Base-by-base conservation (phyloP, 2,113 vertebrate species). In the Toxotes chatareus region DNA sequence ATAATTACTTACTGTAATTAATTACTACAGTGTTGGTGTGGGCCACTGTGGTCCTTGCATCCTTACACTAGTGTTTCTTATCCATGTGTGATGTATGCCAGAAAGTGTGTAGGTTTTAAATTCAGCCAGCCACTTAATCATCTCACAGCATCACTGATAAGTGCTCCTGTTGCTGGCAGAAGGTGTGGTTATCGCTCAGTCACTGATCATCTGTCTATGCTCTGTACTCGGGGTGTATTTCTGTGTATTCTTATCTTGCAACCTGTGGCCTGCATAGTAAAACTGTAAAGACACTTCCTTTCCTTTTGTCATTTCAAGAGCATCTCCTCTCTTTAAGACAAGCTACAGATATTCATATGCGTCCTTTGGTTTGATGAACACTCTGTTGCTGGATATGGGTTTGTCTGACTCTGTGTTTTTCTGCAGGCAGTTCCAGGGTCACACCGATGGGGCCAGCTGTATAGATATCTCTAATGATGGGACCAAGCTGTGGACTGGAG, bases 401-500 rank as follows among this genome's bases (percentile, higher is more conserved):
- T 34, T 74, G 16, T 42, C 19, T 81, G n/a, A 6, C 36, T 23
- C 0, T 47, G 14, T 79, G 9, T 69, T 34, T 53, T 14, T n/a
- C 16, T 53, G 14, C 66, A 94, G 98, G 94, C 98, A 99, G 91
- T 99, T 99, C 93, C 98, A 99, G 86, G 98, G 98, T 40, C 98
- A 99, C 96, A 99, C 98, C 0, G 98, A 99, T 0, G 98, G 98
- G 0, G 98, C 98, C 79, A 99, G 98, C 90, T 99, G 98, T 86
- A 99, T 99, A 65, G 98, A 99, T 51, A 99, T 99, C 85, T 99
- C 98, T 0, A 97, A 99, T 0, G 97, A 99, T 0, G 98, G 98
- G 62, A 98, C 97, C 36, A 99, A 99, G 86, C 86, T 99, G 87
- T 99, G 98, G 98, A 99, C 98, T 0, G 98, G 98, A 2, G 98